These are phyloP conservation scores for Sclerodermus sp. DNA, from an alignment of 2,888 invertebrate species.

Conservation along the genomic window DNA sequence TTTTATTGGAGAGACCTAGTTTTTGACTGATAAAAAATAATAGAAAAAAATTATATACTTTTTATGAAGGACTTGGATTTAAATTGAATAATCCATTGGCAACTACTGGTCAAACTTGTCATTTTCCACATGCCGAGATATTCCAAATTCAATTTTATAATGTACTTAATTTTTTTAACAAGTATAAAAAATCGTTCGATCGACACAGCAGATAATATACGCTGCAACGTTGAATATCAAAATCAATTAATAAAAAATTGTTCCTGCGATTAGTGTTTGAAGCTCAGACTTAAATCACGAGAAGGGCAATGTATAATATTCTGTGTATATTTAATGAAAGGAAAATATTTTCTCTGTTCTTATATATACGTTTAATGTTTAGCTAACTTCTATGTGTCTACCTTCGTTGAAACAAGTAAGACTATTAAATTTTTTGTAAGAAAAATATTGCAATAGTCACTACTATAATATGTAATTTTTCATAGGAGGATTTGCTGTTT, in stretches of 20 bases:
- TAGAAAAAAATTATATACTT: conserved; percentile 5
- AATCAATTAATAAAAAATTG: too few relatives aligned
- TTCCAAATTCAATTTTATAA: conserved; percentile 1
- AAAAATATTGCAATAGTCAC: conserved; percentile 17
- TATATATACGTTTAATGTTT: conserved; percentile 32
- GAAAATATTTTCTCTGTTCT: neutral
- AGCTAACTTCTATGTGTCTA: conserved; percentile 34
- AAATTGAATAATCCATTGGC: conserved; percentile 40
- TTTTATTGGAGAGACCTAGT: too few relatives aligned
- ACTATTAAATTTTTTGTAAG: conserved; percentile 24
- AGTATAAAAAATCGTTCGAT: too few relatives aligned
- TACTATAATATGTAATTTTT: conserved; percentile 21
- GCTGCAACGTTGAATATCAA: too few relatives aligned
- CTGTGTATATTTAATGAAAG: neutral
- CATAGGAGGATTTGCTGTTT: neutral
- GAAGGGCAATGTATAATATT: too few relatives aligned
- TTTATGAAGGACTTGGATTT: conserved; percentile 13
- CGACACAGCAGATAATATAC: too few relatives aligned
- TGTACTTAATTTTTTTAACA: too few relatives aligned
- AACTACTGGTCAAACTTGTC: conserved; percentile 55
- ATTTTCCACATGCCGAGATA: conserved; percentile 43
- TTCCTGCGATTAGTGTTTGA: too few relatives aligned
- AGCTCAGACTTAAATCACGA: too few relatives aligned
- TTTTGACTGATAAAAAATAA: conserved; percentile 12
- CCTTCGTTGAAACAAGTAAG: conserved; percentile 37